These are phyloP conservation scores for Hormaphis cornu DNA, from an alignment of 1,140 invertebrate species.

Conservation along the genomic window DNA sequence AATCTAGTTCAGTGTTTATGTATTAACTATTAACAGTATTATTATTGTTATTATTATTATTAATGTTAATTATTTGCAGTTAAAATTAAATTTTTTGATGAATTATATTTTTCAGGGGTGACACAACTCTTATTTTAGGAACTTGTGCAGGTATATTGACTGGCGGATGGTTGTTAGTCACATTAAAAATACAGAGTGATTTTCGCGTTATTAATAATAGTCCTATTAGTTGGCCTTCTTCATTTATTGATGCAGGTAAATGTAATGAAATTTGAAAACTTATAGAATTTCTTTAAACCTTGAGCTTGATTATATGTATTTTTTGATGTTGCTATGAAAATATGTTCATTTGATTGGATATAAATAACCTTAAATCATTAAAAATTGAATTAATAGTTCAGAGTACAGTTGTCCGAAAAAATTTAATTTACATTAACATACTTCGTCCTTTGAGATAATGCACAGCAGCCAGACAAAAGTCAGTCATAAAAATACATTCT, in stretches of 20 bases:
- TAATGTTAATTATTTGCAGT: conserved; percentile 34
- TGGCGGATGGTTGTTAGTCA: conserved; percentile 78
- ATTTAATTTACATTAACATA: too few species aligned
- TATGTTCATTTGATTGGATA: too few species aligned
- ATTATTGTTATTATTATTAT: conserved; percentile 41
- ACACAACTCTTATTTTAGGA: conserved; percentile 73
- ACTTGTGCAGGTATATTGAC: conserved; percentile 66
- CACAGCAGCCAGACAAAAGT: too few species aligned
- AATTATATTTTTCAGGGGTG: conserved; percentile 55
- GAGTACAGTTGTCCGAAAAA: too few species aligned
- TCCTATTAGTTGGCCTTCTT: conserved; percentile 65
- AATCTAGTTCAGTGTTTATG: too few species aligned
- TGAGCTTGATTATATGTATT: too few species aligned
- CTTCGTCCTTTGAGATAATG: too few species aligned
- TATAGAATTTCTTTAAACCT: neutral
- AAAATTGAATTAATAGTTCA: too few species aligned
- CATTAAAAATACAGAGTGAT: conserved; percentile 56
- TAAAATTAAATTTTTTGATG: neutral
- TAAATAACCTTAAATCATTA: too few species aligned
- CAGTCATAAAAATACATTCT: too few species aligned
- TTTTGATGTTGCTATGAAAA: too few species aligned
- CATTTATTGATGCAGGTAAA: conserved; percentile 52
- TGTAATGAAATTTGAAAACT: conserved; percentile 7
- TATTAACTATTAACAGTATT: too few species aligned
- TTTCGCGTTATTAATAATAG: conserved; percentile 47